Evolutionary conservation across 2,113 vertebrate species (phyloP).

Genomic region (Myxocyprinus asiaticus): DNA sequence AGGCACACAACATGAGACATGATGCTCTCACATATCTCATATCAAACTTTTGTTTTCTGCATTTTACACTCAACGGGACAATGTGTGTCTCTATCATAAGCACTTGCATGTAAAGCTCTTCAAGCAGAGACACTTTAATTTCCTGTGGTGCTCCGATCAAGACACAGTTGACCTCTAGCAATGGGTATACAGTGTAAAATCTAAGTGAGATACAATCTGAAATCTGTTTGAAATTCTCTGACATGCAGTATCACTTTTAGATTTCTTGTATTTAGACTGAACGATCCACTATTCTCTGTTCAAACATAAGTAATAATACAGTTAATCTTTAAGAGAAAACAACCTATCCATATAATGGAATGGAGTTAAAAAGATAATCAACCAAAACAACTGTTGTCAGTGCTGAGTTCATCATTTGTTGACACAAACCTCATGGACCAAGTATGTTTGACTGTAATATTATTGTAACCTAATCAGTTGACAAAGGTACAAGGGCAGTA

Average conservation of each 20-base stretch:
- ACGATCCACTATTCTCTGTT: not conserved
- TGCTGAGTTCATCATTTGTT: not conserved
- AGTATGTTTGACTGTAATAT: conserved; percentile 7
- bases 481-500: not conserved
- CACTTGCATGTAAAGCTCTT: conserved; percentile 36
- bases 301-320: conserved; percentile 9
- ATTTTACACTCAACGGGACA: not conserved
- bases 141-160: conserved; percentile 30
- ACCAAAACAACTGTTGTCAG: not conserved
- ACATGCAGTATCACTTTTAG: too few species aligned
- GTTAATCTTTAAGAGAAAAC: not conserved
- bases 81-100: not conserved
- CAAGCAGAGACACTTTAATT: conserved; percentile 39
- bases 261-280: not conserved
- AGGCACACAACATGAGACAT: not conserved
- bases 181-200: not conserved
- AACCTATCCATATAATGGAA: not conserved
- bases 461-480: not conserved
- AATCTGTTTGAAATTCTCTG: not conserved
- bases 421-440: conserved; percentile 13
- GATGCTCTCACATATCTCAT: not conserved
- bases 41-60: not conserved
- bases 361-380: too few species aligned
- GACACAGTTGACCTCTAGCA: conserved; percentile 11
- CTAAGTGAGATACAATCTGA: too few species aligned